Conservation (phyloP, 2,888 invertebrate genomes). For the Ditula angustiorana region DNA sequence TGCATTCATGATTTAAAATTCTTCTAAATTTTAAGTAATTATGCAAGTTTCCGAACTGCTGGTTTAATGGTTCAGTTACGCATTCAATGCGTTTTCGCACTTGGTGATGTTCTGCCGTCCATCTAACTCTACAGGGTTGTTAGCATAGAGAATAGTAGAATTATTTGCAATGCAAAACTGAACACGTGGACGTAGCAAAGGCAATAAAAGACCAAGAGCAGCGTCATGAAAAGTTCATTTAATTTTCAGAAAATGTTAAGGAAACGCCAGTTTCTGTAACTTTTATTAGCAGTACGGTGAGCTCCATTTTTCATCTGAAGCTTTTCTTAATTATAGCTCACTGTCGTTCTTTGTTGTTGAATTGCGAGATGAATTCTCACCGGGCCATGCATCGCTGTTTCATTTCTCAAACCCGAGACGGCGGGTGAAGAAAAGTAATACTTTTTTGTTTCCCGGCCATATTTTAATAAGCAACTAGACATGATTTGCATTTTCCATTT, state of each 20-base stretch:
- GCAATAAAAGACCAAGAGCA: no score
- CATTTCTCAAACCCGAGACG: slow-evolving; percentile 43
- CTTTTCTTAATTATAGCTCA: slow-evolving; percentile 29
- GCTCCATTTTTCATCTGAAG: slow-evolving; percentile 37
- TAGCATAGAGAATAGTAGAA: no score
- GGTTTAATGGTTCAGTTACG: no score
- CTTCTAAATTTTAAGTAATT: no score
- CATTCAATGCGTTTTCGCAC: no score
- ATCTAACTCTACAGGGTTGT: no score
- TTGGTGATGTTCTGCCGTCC: no score
- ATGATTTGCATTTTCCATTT: background rate
- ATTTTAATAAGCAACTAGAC: background rate
- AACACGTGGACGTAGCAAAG: no score
- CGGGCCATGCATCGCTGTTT: slow-evolving; percentile 41
- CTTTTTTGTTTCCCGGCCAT: slow-evolving; percentile 27
- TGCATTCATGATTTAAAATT: no score
- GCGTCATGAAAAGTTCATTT: background rate
- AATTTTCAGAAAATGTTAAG: background rate
- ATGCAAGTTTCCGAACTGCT: no score
- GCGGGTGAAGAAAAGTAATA: slow-evolving; percentile 36
- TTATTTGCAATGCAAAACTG: background rate
- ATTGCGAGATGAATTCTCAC: slow-evolving; percentile 39
- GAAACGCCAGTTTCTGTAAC: background rate
- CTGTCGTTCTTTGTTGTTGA: slow-evolving; percentile 17
- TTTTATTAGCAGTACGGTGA: slow-evolving; percentile 22